A percentile compares a stretch with the other conserved stretches of the same genome.
Evolutionary conservation across 2,113 vertebrate species (phyloP).

Genomic region (Ammodytes marinus): DNA sequence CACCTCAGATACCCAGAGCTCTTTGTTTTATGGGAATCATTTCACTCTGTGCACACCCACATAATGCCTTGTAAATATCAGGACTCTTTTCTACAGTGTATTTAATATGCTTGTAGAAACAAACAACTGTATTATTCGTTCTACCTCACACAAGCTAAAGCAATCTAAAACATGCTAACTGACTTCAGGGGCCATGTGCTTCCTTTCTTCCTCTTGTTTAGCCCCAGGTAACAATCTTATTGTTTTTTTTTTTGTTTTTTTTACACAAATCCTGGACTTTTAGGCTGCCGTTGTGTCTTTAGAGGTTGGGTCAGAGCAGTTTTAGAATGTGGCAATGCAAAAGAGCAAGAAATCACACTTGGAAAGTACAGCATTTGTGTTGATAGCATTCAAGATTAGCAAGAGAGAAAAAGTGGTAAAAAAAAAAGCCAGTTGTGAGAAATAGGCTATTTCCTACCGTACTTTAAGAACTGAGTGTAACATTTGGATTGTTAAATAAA

Average conservation of each 20-base stretch:
- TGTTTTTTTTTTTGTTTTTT: no score
- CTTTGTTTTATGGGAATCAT: background rate
- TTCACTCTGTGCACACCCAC: background rate
- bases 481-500: conserved; percentile 59
- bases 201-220: background rate
- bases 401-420: background rate
- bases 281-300: background rate
- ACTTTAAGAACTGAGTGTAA: conserved; percentile 32
- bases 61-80: background rate
- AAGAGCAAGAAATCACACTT: background rate
- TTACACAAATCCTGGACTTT: background rate
- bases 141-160: background rate
- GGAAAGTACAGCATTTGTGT: background rate
- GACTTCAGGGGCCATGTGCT: conserved; percentile 11
- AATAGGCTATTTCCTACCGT: background rate
- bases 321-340: background rate
- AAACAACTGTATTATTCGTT: conserved; percentile 13
- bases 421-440: background rate
- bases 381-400: conserved; percentile 22
- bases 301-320: background rate
- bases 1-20: background rate
- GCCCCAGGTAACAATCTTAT: background rate
- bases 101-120: conserved; percentile 7
- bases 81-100: background rate
- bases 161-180: conserved; percentile 15